Conservation (phyloP, 2,888 invertebrate genomes). For the Lochmaea capreae region DNA sequence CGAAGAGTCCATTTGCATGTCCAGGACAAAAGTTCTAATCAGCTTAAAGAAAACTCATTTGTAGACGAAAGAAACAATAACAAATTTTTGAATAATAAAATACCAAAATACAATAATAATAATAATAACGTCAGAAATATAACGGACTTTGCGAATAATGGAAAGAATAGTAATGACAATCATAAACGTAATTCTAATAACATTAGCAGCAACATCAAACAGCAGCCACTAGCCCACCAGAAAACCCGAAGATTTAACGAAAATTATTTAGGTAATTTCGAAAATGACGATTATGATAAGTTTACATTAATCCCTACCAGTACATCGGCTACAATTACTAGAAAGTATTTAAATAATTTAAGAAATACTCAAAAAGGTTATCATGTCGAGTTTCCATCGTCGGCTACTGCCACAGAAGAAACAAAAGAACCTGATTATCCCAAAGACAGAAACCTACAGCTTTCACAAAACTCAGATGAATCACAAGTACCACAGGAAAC, state of each 20-base stretch:
- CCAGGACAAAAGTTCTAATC: slow-evolving; percentile 18
- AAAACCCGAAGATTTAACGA: slow-evolving; percentile 47
- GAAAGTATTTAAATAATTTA: slow-evolving; percentile 26
- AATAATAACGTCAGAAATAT: slow-evolving; percentile 2
- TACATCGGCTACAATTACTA: slow-evolving; percentile 7
- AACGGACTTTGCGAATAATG: not conserved
- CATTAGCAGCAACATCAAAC: slow-evolving; percentile 13
- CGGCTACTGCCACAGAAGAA: slow-evolving; percentile 37
- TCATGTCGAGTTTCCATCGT: slow-evolving; percentile 43
- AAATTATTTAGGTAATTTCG: slow-evolving; percentile 44
- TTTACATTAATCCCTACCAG: not conserved
- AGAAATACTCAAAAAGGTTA: slow-evolving; percentile 55
- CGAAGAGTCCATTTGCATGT: slow-evolving; percentile 62
- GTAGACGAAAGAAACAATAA: not conserved
- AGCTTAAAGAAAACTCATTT: slow-evolving; percentile 17
- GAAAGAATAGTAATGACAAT: slow-evolving; percentile 31
- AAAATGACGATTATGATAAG: slow-evolving; percentile 35
- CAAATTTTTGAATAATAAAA: slow-evolving; percentile 20
- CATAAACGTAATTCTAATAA: slow-evolving; percentile 34
- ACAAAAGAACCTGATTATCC: not conserved
- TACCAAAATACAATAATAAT: not conserved
- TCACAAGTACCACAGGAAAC: slow-evolving; percentile 81
- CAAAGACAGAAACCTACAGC: not conserved
- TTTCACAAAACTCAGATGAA: slow-evolving; percentile 60
- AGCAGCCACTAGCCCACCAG: slow-evolving; percentile 12